These are phyloP conservation scores for Neelides sp. DNA, from an alignment of 1,140 invertebrate species.

Conservation along the genomic window DNA sequence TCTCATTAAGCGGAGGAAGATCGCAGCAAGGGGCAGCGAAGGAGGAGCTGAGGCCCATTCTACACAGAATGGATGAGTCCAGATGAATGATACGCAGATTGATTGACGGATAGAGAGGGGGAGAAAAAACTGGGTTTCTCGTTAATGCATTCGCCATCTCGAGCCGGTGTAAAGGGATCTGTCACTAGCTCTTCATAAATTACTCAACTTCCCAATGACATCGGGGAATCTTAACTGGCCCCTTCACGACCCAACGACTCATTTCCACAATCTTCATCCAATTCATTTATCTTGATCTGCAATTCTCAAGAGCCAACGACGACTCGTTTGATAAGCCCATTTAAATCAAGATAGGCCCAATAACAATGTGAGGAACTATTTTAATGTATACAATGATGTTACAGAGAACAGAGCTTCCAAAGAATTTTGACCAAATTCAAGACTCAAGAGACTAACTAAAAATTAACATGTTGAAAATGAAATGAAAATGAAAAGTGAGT, in stretches of 20 bases:
- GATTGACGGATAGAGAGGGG: slow-evolving; percentile 18
- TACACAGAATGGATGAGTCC: too few species aligned
- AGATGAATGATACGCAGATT: background rate
- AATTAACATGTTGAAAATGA: too few species aligned
- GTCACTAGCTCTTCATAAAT: slow-evolving; percentile 24
- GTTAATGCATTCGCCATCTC: slow-evolving; percentile 22
- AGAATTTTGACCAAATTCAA: too few species aligned
- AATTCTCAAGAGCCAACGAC: too few species aligned
- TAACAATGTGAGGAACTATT: too few species aligned
- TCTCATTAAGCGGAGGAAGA: background rate
- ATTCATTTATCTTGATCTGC: too few species aligned
- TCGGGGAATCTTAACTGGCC: slow-evolving; percentile 7
- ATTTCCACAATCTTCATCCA: background rate
- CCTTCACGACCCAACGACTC: background rate
- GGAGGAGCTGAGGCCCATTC: background rate
- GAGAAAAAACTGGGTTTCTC: slow-evolving; percentile 18
- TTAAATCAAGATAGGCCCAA: too few species aligned
- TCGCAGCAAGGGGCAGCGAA: background rate
- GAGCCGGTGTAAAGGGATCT: slow-evolving; percentile 18
- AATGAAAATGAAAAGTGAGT: too few species aligned
- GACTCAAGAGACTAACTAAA: too few species aligned
- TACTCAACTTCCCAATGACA: slow-evolving; percentile 18
- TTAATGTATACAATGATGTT: too few species aligned
- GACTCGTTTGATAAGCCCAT: too few species aligned
- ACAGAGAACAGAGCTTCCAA: too few species aligned